Base-by-base conservation (phyloP, 2,797 vertebrate species). In the Zalophus californianus region DNA sequence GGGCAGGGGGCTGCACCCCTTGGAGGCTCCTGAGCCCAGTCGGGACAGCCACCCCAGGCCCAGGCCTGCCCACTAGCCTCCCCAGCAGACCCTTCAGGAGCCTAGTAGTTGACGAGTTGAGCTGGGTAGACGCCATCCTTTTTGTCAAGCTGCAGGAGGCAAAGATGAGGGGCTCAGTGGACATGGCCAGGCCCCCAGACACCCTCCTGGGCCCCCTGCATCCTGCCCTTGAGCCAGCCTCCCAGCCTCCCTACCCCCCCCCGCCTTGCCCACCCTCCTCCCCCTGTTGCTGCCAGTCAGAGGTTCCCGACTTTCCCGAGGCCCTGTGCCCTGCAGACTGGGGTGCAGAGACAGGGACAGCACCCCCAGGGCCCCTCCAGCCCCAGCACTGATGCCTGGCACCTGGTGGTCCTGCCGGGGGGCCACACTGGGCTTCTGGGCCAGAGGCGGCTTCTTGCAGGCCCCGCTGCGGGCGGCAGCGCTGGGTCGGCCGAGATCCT, bases 361-460 rank as follows among this genome's bases (percentile, higher is more conserved):
- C 52, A 7, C n/a, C 38, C 21, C 41, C 2, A 0, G 9, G 25
- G 21, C 60, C 35, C 32, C 38, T 3, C 35, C 32, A 18, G 2
- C 11, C 78, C 82, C 44, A 0, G 20, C 1, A 3, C 41, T 3
- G 27, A 38, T 0, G 1, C 27, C 9, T 0, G 5, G 93, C 92
- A 99, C 99, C 98, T 98, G 97, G 3, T 87, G 86, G 32, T 95
- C 98, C 35, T 94, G 97, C 98, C 99, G 99, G 29, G 98, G 97
- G 44, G 93, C 97, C 0, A 98, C 41, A n/a, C 70, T 98, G 27
- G 99, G 99, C 96, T 99, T 99, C 98, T 99, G 99, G 62, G 99
- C 99, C 64, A 99, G 79, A 0, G 98, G 97, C 0, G 99, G 99
- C 97, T 99, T 99, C 98, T 98, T 99, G 97, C 99, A 98, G 94